phyloP scores from a whole-genome alignment of 1,140 invertebrate genomes.

The Dinothrombium tinctorium region DNA sequence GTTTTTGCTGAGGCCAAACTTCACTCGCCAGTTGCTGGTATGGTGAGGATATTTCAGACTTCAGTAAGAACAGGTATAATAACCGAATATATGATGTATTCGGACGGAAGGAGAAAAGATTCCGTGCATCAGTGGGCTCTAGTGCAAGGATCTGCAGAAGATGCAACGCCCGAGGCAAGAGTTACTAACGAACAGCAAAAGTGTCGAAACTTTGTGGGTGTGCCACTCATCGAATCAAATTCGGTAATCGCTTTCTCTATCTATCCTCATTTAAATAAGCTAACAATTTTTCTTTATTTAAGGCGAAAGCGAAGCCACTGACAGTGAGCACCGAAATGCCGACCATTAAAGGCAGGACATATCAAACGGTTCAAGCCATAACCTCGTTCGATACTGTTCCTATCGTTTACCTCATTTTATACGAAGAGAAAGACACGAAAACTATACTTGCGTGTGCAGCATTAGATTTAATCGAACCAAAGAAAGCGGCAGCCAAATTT shows the following conservation, averaged over 20 bases:
- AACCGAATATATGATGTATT: conserved; percentile 5
- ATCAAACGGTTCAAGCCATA: conserved; percentile 3
- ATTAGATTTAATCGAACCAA: conserved; percentile 8
- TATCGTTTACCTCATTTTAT: conserved; percentile 58
- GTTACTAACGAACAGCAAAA: background rate
- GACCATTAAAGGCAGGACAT: conserved; percentile 11
- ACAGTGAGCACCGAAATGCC: conserved; percentile 12
- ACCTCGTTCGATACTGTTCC: conserved; percentile 26
- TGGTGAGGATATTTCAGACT: conserved; percentile 7
- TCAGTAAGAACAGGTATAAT: background rate
- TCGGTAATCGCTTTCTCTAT: background rate
- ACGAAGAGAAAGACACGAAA: conserved; percentile 46
- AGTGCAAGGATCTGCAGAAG: background rate
- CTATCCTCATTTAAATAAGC: conserved; percentile 9
- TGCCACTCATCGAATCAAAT: background rate
- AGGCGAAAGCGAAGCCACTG: conserved; percentile 9
- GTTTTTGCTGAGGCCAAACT: conserved; percentile 2
- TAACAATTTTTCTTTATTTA: conserved; percentile 8
- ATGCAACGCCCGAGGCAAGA: background rate
- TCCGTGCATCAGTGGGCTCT: conserved; percentile 4
- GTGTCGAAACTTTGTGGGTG: background rate
- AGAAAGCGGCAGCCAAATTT: conserved; percentile 34
- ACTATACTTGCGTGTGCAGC: conserved; percentile 58
- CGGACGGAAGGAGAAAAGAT: conserved; percentile 1
- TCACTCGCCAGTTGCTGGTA: conserved; percentile 7